These are phyloP conservation scores for Eira barbara DNA, from an alignment of 2,113 vertebrate genomes.

Conservation along the genomic window DNA sequence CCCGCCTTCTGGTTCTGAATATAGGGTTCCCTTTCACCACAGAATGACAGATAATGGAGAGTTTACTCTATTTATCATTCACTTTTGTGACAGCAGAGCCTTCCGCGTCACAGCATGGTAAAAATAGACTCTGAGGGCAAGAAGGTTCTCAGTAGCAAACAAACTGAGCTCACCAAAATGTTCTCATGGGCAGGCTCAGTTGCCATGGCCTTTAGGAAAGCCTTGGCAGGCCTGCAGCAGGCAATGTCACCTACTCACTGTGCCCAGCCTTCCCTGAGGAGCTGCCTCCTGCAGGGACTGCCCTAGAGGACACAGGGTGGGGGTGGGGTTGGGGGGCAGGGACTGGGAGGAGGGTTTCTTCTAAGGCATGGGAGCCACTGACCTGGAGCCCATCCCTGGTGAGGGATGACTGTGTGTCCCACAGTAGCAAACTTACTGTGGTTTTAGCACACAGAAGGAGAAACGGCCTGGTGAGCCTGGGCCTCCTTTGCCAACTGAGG, in stretches of 20 bases:
- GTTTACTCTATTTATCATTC: not conserved
- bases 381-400: not conserved
- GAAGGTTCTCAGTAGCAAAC: conserved; percentile 53
- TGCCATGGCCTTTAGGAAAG: conserved; percentile 54
- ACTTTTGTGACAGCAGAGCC: not conserved
- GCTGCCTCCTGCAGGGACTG: not conserved
- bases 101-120: not conserved
- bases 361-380: not conserved
- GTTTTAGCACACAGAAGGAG: not conserved
- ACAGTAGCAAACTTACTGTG: not conserved
- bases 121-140: conserved; percentile 63
- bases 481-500: not conserved
- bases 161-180: conserved; percentile 62
- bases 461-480: not conserved
- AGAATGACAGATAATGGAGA: not conserved
- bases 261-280: not conserved
- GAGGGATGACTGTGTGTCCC: not conserved
- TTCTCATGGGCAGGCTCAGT: not conserved
- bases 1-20: not conserved
- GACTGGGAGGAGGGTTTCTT: not conserved
- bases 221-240: not conserved
- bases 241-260: not conserved
- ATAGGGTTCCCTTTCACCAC: not conserved
- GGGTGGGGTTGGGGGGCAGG: not conserved
- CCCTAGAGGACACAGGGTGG: not conserved